Conservation (phyloP, 2,888 invertebrate species). For the Tachina lurida region DNA sequence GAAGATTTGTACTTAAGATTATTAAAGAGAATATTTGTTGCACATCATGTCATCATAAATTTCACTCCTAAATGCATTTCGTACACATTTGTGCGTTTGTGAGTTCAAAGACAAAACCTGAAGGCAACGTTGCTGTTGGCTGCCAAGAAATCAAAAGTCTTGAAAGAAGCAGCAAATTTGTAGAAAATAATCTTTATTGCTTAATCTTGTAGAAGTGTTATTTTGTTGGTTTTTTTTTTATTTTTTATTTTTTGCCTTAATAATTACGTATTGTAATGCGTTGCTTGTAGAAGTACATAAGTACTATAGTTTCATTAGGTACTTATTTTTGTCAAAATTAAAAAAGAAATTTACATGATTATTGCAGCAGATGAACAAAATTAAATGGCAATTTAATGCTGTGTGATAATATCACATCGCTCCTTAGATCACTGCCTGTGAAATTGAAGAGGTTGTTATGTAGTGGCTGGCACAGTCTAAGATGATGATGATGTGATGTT, state of each 20-base stretch:
- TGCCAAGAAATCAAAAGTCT: conserved; percentile 31
- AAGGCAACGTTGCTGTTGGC: background rate
- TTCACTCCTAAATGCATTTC: conserved; percentile 40
- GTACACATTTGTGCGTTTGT: background rate
- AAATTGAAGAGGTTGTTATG: too few species aligned
- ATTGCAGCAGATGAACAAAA: too few species aligned
- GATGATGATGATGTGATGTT: too few species aligned
- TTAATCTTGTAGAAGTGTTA: conserved; percentile 2
- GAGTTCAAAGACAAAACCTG: background rate
- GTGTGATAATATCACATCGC: too few species aligned
- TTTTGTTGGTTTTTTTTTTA: background rate
- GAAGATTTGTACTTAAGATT: conserved; percentile 42
- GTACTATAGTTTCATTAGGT: background rate
- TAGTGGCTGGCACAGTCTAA: too few species aligned
- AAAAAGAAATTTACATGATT: too few species aligned
- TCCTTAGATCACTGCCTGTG: too few species aligned
- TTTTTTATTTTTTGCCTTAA: background rate
- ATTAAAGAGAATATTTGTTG: conserved; percentile 58
- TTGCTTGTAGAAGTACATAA: background rate
- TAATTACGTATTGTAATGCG: background rate
- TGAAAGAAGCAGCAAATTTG: background rate
- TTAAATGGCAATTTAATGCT: too few species aligned
- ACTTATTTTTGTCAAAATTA: too few species aligned
- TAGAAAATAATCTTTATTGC: conserved; percentile 14
- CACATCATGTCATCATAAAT: conserved; percentile 57